A percentile compares a stretch with the other conserved stretches of the same genome.
phyloP scores from a whole-genome alignment of 2,797 vertebrate species.

The Clarias laeviceps region DNA sequence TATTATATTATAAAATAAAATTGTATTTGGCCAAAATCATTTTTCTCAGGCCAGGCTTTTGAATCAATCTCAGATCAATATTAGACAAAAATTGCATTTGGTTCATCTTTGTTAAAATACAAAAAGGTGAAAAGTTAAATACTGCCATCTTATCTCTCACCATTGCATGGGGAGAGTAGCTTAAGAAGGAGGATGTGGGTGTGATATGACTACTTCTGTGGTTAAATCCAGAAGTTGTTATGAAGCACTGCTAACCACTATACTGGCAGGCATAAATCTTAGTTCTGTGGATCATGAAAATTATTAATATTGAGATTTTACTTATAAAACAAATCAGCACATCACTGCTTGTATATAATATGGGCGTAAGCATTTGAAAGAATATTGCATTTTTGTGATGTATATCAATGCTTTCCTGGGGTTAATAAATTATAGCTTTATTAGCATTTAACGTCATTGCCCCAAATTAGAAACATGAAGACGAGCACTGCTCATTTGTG shows the following conservation, averaged over 20 bases:
- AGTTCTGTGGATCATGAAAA: neutral
- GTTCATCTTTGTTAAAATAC: no score
- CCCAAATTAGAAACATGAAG: neutral
- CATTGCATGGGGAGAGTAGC: neutral
- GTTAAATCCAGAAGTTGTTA: neutral
- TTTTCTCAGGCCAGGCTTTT: no score
- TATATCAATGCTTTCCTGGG: neutral
- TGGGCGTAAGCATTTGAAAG: neutral
- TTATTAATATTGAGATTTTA: neutral
- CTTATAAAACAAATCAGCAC: neutral
- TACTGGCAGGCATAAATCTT: neutral
- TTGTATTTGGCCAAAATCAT: no score
- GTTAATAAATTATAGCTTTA: neutral
- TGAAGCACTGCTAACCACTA: neutral
- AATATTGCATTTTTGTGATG: neutral
- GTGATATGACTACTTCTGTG: neutral
- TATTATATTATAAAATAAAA: no score
- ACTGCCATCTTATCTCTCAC: neutral
- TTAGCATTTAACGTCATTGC: neutral
- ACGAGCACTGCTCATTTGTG: constrained; percentile 22
- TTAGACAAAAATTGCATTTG: no score
- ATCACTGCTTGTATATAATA: neutral
- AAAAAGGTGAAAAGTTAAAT: no score
- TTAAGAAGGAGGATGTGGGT: constrained; percentile 7
- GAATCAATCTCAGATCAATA: no score